Base-by-base conservation (phyloP, 92 coral and sea anemone genomes). In the Phenganax marumi region DNA sequence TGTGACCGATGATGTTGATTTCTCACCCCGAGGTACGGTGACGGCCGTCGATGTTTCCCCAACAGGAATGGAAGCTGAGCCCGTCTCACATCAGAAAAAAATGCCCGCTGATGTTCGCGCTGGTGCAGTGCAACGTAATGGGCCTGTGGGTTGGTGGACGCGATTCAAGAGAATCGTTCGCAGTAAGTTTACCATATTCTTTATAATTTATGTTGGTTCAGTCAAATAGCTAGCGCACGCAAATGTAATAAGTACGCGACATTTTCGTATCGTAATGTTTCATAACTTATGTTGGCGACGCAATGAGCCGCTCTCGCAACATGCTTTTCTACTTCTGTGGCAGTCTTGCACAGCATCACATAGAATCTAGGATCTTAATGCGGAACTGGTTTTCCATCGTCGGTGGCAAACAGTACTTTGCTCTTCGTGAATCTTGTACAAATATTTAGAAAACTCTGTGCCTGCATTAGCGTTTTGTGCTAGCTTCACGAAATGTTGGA, bases 11-110 rank as follows among this genome's bases (percentile, higher is more conserved):
- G 98, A 96, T 65, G 86, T 92, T 11, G 97, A 92, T 77, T 92
- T 92, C 70, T 85, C 93, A 25, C 96, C 96, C 8, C 79, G 97
- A 63, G 93, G 93, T 7, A 93, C 96, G 19, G 93, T 97, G 5
- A 97, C 99, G 3, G 97, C 99, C 8, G 97, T 96, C 46, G 99
- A 96, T 86, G 91, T 92, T 82, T 84, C 85, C 53, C 99, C 99
- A 2, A 90, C 97, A 10, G 99, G 97, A 0, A 96, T 96, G 99
- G 96, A 92, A 68, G 90, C 92, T 7, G 99, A 96, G 84, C 97
- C 99, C 8, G 97, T 91, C 52, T 76, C 86, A 21, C 97, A 88
- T 70, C 90, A 87, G 81, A 87, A 84, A 19, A 93, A 92, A 68
- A 90, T 96, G 46, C 86, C 99, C 8, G 73, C 99, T 25, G 99